Evolutionary conservation across 2,113 vertebrate genomes (phyloP).

Genomic region (Symphodus melops): DNA sequence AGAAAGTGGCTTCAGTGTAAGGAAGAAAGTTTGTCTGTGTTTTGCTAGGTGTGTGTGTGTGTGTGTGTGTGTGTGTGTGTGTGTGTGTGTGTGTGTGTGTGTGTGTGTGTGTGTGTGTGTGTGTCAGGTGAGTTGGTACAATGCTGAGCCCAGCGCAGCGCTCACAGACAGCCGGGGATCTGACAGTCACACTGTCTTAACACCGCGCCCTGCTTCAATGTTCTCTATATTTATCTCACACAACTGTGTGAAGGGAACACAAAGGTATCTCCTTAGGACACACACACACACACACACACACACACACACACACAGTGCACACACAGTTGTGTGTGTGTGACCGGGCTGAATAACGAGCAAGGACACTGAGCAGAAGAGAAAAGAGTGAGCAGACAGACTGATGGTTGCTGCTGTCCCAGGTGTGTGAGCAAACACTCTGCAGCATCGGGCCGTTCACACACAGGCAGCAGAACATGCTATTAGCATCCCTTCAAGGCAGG

Average conservation of each 20-base stretch:
- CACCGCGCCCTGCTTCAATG: not conserved
- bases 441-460: slow-evolving; percentile 36
- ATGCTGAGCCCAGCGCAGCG: slow-evolving; percentile 39
- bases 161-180: slow-evolving; percentile 34
- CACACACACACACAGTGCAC: not conserved
- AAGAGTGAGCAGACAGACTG: slow-evolving; percentile 30
- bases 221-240: slow-evolving; percentile 10
- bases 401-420: slow-evolving; percentile 27
- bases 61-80: slow-evolving; percentile 7
- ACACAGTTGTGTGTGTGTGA: not conserved
- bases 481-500: slow-evolving; percentile 29
- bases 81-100: slow-evolving; percentile 7
- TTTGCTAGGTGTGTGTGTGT: not conserved
- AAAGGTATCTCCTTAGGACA: slow-evolving; percentile 36
- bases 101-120: slow-evolving; percentile 7
- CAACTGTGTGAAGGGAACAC: slow-evolving; percentile 34
- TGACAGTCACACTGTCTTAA: slow-evolving; percentile 49
- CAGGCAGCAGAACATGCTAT: slow-evolving; percentile 49
- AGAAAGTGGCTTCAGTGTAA: too few species aligned
- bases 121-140: slow-evolving; percentile 43
- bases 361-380: slow-evolving; percentile 27
- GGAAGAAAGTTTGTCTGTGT: slow-evolving; percentile 8
- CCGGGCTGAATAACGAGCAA: slow-evolving; percentile 21
- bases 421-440: slow-evolving; percentile 37
- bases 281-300: not conserved